phyloP scores from a whole-genome alignment of 2,888 invertebrate genomes.

The Sericinus montela region DNA sequence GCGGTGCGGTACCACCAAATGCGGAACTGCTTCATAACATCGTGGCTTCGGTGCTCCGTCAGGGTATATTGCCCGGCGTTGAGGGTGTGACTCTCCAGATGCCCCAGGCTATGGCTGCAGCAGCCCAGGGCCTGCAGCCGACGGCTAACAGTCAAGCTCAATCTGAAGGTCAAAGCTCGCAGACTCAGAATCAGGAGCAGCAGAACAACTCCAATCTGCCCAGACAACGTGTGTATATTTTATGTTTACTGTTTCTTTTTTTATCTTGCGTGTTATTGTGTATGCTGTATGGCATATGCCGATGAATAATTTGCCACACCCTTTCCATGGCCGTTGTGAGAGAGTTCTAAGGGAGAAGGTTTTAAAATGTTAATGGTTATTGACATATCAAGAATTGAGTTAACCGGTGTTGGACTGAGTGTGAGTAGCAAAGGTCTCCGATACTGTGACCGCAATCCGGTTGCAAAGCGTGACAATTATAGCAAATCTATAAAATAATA shows the following conservation, averaged over 20 bases:
- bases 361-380: too few species aligned
- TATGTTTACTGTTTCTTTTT: background rate
- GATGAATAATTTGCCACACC: too few species aligned
- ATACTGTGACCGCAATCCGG: too few species aligned
- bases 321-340: too few species aligned
- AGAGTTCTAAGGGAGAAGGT: too few species aligned
- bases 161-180: background rate
- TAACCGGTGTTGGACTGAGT: too few species aligned
- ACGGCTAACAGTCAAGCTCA: background rate
- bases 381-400: too few species aligned
- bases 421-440: too few species aligned
- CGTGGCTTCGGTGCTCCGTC: constrained; percentile 45
- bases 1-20: constrained; percentile 31
- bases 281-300: too few species aligned
- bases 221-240: constrained; percentile 22
- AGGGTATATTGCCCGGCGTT: constrained; percentile 40
- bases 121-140: background rate
- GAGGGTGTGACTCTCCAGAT: constrained; percentile 7
- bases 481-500: too few species aligned
- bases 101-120: background rate
- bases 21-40: constrained; percentile 50
- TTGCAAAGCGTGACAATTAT: too few species aligned
- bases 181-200: background rate
- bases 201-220: constrained; percentile 15
- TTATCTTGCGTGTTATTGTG: too few species aligned